Evolutionary conservation across 2,888 invertebrate species (phyloP).

Genomic region (Apamea sordens): DNA sequence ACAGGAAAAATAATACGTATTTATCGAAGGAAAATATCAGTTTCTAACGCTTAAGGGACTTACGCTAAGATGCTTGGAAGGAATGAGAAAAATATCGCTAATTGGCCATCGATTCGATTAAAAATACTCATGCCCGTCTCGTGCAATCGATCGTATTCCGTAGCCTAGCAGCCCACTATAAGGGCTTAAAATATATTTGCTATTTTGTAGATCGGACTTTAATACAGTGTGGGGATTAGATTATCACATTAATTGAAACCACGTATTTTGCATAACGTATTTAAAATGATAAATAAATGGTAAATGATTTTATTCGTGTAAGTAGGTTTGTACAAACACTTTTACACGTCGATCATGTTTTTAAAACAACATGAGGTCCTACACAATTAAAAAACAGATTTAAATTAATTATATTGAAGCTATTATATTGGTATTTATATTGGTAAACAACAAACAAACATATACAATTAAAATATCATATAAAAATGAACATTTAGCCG

Average conservation of each 20-base stretch:
- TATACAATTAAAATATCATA: too few relatives aligned
- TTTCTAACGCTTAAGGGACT: constrained; percentile 14
- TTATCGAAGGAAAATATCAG: constrained; percentile 8
- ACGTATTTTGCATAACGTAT: not conserved
- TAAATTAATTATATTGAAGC: too few relatives aligned
- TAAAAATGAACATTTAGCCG: not conserved
- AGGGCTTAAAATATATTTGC: not conserved
- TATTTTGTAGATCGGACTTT: not conserved
- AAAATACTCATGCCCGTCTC: constrained; percentile 35
- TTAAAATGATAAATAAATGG: not conserved
- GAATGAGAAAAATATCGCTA: constrained; percentile 42
- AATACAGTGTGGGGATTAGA: not conserved
- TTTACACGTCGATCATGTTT: not conserved
- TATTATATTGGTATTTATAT: too few relatives aligned
- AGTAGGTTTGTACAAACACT: not conserved
- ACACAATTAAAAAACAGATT: too few relatives aligned
- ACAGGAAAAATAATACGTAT: constrained; percentile 11
- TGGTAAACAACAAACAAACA: too few relatives aligned
- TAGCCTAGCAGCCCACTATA: constrained; percentile 1
- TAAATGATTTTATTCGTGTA: not conserved
- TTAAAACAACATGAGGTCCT: not conserved
- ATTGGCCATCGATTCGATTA: constrained; percentile 43
- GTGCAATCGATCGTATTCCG: constrained; percentile 12
- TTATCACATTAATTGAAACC: not conserved
- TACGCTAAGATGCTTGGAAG: constrained; percentile 33